A percentile compares a stretch with the other conserved stretches of the same genome.
phyloP scores from a whole-genome alignment of 2,888 invertebrate genomes.

The Acholoe squamosa region DNA sequence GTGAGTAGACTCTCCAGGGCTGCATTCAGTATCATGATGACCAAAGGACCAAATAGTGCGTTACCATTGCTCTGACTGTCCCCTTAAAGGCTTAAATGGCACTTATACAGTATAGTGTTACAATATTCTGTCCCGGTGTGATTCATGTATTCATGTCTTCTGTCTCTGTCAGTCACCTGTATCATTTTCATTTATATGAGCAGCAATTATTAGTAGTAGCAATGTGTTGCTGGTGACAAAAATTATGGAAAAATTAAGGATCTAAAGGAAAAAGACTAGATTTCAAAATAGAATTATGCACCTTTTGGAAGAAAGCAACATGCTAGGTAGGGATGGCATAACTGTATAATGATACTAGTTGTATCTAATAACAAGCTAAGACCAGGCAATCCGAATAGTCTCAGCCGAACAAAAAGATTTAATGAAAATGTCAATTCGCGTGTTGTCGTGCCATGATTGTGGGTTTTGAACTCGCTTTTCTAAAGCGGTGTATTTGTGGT shows the following conservation, averaged over 20 bases:
- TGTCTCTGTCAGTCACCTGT: constrained; percentile 15
- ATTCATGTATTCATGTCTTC: not conserved
- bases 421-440: not conserved
- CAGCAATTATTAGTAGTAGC: not conserved
- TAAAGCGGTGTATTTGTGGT: constrained; percentile 49
- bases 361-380: not conserved
- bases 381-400: constrained; percentile 49
- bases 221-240: constrained; percentile 37
- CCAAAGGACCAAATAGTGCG: too few species aligned
- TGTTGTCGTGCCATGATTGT: constrained; percentile 36
- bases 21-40: too few species aligned
- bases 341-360: not conserved
- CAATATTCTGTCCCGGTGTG: not conserved
- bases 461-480: constrained; percentile 54
- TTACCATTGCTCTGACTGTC: too few species aligned
- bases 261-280: constrained; percentile 32
- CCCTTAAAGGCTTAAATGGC: too few species aligned
- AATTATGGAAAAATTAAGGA: not conserved
- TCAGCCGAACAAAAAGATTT: constrained; percentile 11
- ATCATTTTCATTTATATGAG: not conserved
- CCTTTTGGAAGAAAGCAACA: constrained; percentile 32
- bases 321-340: constrained; percentile 42
- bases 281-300: constrained; percentile 33
- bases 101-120: not conserved
- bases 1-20: too few species aligned